Conservation (phyloP, 1,140 invertebrate genomes). For the Sarcophaga bullata region DNA sequence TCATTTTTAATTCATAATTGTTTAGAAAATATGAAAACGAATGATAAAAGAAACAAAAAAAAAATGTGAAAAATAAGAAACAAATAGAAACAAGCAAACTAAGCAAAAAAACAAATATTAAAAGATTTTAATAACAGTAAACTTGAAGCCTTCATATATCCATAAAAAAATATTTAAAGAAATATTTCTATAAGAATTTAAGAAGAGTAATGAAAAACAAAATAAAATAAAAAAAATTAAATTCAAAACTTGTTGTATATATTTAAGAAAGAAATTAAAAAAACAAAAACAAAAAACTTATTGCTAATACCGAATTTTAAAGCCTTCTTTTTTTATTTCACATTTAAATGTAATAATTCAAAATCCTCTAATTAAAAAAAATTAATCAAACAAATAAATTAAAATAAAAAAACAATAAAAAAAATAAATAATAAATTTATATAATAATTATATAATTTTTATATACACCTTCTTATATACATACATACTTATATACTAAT, state of each 20-base stretch:
- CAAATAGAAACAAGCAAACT: background rate
- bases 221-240: background rate
- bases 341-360: conserved; percentile 4
- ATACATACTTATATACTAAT: conserved; percentile 36
- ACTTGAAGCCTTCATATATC: conserved; percentile 57
- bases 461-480: conserved; percentile 35
- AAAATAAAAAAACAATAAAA: conserved; percentile 17
- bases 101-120: conserved; percentile 44
- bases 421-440: conserved; percentile 19
- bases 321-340: conserved; percentile 36
- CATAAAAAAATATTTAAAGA: conserved; percentile 36
- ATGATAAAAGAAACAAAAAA: background rate
- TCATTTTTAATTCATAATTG: conserved; percentile 1
- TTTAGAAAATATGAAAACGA: background rate
- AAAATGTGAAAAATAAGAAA: too few relatives aligned
- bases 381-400: background rate
- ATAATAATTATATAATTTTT: conserved; percentile 30
- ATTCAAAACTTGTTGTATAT: conserved; percentile 12
- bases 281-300: too few relatives aligned
- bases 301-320: conserved; percentile 28
- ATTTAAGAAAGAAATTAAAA: conserved; percentile 1
- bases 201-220: background rate
- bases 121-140: conserved; percentile 62
- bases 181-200: background rate
- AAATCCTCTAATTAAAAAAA: too few relatives aligned